Evolutionary conservation across 2,797 vertebrate species (phyloP), one percentile per base, ranked within the genome.

Genomic region (Botia kubotai): DNA sequence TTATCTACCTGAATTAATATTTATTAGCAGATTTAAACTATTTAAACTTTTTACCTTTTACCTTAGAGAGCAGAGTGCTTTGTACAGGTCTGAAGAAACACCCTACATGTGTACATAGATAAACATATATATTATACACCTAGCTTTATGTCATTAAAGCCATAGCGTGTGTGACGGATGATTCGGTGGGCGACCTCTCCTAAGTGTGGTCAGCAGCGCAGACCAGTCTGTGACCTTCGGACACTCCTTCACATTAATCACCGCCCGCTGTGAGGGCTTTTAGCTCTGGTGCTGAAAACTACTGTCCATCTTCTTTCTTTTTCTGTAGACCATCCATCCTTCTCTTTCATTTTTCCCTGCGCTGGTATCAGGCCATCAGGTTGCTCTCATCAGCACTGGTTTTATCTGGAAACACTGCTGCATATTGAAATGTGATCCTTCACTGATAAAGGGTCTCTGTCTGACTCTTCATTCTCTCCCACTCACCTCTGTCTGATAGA

Each of bases 391-490:
- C 97, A 97, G 89, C 86, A 90, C 87, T 86, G 86, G 91, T 92
- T 93, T 96, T 98, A 98, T 98, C 97, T 95, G 89, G 83, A 89
- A 90, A 89, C 92, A 89, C 93, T 94, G 93, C 95, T 91, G 96
- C 96, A 97, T 98, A 98, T 98, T 96, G 97, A 99, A 99, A 99
- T 97, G 94, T 93, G 96, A 97, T 97, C 94, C 93, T 94, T 95
- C 95, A 95, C 87, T 92, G 96, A 97, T 97, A 97, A 97, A 94
- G 91, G 94, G 89, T 92, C 77, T 82, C 82, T 86, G 84, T 87
- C 86, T 83, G 79, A 77, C 78, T 83, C 86, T 94, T 94, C 95
- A 97, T 97, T 96, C 96, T 96, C 94, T 95, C 92, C 90, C 90
- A 94, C 94, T 95, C 91, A 94, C 93, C 94, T 95, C 93, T 94